These are phyloP conservation scores for Allophyes oxyacanthae DNA, from an alignment of 2,888 invertebrate genomes.

Conservation along the genomic window DNA sequence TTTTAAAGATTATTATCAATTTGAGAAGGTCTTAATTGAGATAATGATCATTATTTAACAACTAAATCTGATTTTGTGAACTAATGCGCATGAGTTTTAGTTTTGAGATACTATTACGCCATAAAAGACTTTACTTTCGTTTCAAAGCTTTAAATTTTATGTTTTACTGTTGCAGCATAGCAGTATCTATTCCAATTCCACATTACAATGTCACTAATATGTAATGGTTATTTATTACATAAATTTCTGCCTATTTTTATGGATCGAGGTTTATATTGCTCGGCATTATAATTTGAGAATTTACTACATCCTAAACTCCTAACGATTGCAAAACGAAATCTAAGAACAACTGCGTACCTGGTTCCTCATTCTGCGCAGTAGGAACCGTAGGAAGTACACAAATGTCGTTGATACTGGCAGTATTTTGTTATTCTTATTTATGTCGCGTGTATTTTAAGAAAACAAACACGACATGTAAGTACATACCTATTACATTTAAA, in stretches of 20 bases:
- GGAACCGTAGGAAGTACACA: not conserved
- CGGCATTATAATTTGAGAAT: no score
- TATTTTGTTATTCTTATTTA: constrained; percentile 13
- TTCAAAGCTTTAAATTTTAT: constrained; percentile 34
- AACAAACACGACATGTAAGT: constrained; percentile 12
- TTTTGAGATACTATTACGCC: constrained; percentile 57
- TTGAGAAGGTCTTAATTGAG: constrained; percentile 61
- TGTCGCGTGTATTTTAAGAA: not conserved
- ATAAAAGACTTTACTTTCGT: constrained; percentile 60
- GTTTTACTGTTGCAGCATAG: no score
- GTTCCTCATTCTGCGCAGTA: no score
- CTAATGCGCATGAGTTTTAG: constrained; percentile 63
- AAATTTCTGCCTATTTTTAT: no score
- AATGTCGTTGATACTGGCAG: constrained; percentile 10
- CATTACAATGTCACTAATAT: no score
- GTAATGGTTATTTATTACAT: no score
- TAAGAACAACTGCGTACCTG: no score
- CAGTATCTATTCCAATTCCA: no score
- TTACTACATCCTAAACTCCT: no score
- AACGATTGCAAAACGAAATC: no score
- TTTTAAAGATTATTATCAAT: constrained; percentile 58
- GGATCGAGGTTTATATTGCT: no score
- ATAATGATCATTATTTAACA: constrained; percentile 66
- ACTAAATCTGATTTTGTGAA: constrained; percentile 48
- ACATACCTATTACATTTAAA: constrained; percentile 21